phyloP scores from a whole-genome alignment of 2,113 vertebrate species.

The Cisticola juncidis region DNA sequence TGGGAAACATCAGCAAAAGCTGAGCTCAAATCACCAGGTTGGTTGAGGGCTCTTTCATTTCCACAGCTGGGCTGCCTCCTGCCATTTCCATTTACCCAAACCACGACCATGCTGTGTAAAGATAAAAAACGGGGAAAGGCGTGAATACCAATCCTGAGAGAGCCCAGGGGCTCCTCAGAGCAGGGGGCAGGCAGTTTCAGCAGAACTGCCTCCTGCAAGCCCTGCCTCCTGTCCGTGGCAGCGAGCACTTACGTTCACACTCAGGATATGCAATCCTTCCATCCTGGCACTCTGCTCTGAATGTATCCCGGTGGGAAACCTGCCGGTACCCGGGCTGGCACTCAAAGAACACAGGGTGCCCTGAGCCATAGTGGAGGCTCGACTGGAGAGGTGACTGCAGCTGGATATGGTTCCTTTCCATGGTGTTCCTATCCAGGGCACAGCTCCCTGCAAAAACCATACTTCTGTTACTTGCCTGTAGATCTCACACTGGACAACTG shows the following conservation, averaged over 20 bases:
- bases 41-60: not conserved
- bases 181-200: not conserved
- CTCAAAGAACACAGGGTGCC: not conserved
- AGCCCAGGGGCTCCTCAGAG: not conserved
- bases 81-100: not conserved
- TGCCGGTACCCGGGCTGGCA: fast-evolving
- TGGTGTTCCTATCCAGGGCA: fast-evolving
- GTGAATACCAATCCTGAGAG: not conserved
- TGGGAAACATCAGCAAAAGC: not conserved
- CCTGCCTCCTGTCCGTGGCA: fast-evolving
- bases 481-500: not conserved
- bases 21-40: not conserved
- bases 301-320: fast-evolving
- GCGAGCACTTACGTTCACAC: not conserved
- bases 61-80: not conserved
- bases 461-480: not conserved
- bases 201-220: not conserved
- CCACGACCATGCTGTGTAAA: fast-evolving
- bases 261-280: not conserved
- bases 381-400: fast-evolving
- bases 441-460: not conserved
- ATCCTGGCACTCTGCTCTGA: not conserved
- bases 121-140: not conserved
- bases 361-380: fast-evolving
- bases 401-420: not conserved